These are phyloP conservation scores for Himalopsyche tibetana DNA, from an alignment of 2,888 invertebrate genomes.

Conservation along the genomic window DNA sequence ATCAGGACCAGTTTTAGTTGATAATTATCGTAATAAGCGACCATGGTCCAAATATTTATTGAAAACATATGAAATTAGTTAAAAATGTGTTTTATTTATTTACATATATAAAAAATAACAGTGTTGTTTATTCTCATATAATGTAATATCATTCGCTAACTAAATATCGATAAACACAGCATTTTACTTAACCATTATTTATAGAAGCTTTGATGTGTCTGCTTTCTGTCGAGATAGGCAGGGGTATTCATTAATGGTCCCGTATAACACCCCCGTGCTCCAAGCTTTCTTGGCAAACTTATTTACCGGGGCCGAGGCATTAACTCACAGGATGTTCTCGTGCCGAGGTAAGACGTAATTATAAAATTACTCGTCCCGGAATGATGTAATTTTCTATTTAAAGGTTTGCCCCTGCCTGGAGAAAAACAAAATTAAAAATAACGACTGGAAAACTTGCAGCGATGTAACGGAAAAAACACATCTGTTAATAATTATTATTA, in stretches of 20 bases:
- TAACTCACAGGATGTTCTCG: constrained; percentile 15
- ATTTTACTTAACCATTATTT: not conserved
- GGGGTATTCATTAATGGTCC: constrained; percentile 1
- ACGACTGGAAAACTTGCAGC: not conserved
- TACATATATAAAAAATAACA: no score
- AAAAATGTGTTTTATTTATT: no score
- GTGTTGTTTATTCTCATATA: no score
- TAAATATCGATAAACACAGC: no score
- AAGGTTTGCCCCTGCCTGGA: not conserved
- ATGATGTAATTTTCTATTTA: constrained; percentile 6
- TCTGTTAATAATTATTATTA: no score
- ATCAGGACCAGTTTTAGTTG: no score
- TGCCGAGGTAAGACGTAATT: constrained; percentile 1
- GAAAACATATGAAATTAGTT: no score
- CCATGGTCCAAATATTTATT: no score
- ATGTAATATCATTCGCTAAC: no score
- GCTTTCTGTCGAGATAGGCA: not conserved
- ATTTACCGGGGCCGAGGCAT: not conserved
- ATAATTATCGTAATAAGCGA: no score
- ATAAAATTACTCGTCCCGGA: not conserved
- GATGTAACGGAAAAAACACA: no score
- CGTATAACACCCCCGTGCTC: not conserved
- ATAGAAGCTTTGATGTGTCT: not conserved
- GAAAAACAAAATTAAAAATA: constrained; percentile 23
- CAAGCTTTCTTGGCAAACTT: not conserved